These are phyloP conservation scores for Venusia cambrica DNA, from an alignment of 2,888 invertebrate species.

Conservation along the genomic window DNA sequence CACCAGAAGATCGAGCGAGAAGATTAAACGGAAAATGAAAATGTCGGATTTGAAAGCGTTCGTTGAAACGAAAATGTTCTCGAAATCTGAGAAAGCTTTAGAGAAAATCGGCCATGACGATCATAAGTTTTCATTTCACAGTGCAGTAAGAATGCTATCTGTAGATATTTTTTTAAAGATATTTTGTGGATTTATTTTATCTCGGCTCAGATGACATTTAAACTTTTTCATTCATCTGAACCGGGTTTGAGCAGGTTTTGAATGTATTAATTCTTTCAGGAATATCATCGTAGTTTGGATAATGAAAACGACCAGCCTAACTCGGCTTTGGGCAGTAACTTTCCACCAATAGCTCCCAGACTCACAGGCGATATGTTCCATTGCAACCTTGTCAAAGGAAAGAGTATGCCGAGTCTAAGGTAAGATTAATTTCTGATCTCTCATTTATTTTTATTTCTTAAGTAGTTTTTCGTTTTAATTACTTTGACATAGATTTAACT, in stretches of 20 bases:
- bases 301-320: slow-evolving; percentile 88
- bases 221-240: slow-evolving; percentile 4
- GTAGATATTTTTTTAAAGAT: slow-evolving; percentile 74
- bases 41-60: slow-evolving; percentile 95
- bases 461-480: slow-evolving; percentile 19
- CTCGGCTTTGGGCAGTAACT: slow-evolving; percentile 85
- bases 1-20: slow-evolving; percentile 87
- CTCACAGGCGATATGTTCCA: slow-evolving; percentile 73
- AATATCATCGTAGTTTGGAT: slow-evolving; percentile 90
- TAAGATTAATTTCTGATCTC: slow-evolving; percentile 56
- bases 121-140: slow-evolving; percentile 78
- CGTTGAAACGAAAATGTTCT: slow-evolving; percentile 94
- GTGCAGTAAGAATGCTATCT: slow-evolving; percentile 84
- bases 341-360: slow-evolving; percentile 79
- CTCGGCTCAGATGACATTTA: slow-evolving; percentile 9
- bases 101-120: slow-evolving; percentile 94
- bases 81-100: slow-evolving; percentile 94
- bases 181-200: no score
- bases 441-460: slow-evolving; percentile 12
- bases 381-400: slow-evolving; percentile 92
- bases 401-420: slow-evolving; percentile 98
- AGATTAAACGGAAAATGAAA: slow-evolving; percentile 92
- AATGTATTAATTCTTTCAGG: slow-evolving; percentile 72
- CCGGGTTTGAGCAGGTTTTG: slow-evolving; percentile 4
- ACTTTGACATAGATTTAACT: slow-evolving; percentile 10